Evolutionary conservation across 2,888 invertebrate species (phyloP), one percentile per base, ranked within the genome.

Genomic region (Coecobrya sp.): DNA sequence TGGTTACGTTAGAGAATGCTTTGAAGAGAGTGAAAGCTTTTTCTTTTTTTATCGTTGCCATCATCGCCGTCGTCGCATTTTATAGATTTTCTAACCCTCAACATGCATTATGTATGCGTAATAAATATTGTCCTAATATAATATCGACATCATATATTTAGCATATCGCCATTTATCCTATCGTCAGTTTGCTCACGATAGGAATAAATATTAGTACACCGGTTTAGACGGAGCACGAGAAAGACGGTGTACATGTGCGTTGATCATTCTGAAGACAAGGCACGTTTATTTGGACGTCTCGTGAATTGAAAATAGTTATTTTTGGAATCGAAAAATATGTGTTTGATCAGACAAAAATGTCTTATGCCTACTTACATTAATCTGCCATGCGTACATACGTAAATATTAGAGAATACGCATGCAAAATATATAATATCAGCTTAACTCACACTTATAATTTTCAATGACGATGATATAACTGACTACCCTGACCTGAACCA

Each of bases 271-370:
- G n/a, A 70, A 19, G 68, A 68, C 36, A 27, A 30, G 25, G 30
- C 45, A 73, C 45, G 45, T 45, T 73, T 45, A 73, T 45, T 73
- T 45, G 22, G 73, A 73, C 73, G 73, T 73, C 19, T 13, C 8
- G 19, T 45, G 73, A 73, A 73, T 73, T 42, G 73, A 13, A 70
- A 73, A 73, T 73, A 45, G 73, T 0, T 73, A 73, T 65, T 65
- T 65, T 4, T 7, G 16, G 25, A 65, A 70, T 70, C 19, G 30
- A 42, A 30, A 70, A 42, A 42, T 36, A 42, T 36, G n/a, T 36
- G 70, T 42, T n/a, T 16, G 16, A n/a, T 13, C 13, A 4, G 55
- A 55, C n/a, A 55, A 62, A 62, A 42, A 70, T n/a, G 70, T 65
- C 27, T 22, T 62, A 4, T 55, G n/a, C 19, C 19, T 16, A 27